Evolutionary conservation across 2,113 vertebrate species (phyloP).

Genomic region (Anseranas semipalmata): DNA sequence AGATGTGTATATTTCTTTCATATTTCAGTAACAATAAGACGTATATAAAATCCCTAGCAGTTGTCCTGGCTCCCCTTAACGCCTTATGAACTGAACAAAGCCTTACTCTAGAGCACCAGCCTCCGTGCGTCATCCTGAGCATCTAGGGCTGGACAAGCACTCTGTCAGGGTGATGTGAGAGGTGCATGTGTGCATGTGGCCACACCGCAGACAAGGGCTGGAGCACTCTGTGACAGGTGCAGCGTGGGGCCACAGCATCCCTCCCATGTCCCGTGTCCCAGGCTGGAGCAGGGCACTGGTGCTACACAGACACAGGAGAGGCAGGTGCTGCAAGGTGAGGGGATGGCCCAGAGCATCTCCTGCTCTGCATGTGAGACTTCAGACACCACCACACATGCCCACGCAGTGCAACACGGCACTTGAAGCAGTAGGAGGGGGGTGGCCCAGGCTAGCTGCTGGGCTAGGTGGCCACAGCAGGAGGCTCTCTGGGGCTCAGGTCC

Average conservation of each 20-base stretch:
- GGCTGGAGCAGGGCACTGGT: background rate
- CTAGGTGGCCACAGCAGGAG: background rate
- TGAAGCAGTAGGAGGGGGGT: accelerated
- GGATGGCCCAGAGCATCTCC: background rate
- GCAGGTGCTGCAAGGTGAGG: background rate
- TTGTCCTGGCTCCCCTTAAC: background rate
- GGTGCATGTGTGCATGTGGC: accelerated
- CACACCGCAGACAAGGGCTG: accelerated
- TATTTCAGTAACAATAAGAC: background rate
- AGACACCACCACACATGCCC: accelerated
- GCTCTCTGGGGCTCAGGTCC: background rate
- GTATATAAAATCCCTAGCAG: background rate
- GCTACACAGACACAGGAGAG: background rate
- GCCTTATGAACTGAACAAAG: background rate
- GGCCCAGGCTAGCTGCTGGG: background rate
- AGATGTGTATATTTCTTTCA: background rate
- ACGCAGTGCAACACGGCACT: accelerated
- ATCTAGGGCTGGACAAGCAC: background rate
- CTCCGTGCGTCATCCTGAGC: background rate
- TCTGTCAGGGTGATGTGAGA: background rate
- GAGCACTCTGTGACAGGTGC: background rate
- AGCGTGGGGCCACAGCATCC: background rate
- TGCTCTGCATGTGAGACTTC: background rate
- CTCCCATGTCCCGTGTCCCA: background rate
- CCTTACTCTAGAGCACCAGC: background rate